A percentile compares a stretch with the other conserved stretches of the same genome.
phyloP scores from a whole-genome alignment of 1,140 invertebrate species.

The Drosophila ficusphila region DNA sequence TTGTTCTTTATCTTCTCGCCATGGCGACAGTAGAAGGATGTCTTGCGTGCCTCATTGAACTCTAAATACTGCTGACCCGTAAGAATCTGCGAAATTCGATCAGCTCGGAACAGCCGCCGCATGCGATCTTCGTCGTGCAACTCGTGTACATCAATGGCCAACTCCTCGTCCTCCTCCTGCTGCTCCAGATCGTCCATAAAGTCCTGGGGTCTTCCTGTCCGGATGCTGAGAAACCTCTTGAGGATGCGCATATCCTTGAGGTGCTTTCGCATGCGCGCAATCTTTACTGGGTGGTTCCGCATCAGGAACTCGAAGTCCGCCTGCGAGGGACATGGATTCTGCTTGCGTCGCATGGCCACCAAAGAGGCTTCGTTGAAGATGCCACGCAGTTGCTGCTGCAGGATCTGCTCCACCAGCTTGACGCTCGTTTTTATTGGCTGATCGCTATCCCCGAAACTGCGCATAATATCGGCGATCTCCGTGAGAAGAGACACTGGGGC shows the following conservation, averaged over 20 bases:
- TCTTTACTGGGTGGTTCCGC: constrained; percentile 79
- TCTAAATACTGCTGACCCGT: constrained; percentile 79
- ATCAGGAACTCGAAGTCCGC: constrained; percentile 83
- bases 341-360: constrained; percentile 77
- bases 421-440: constrained; percentile 72
- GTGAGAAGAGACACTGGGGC: constrained; percentile 72
- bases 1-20: constrained; percentile 83
- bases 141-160: constrained; percentile 73
- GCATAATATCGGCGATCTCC: constrained; percentile 83
- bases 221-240: constrained; percentile 73
- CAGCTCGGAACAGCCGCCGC: constrained; percentile 76
- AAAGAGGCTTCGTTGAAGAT: constrained; percentile 82
- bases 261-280: constrained; percentile 81
- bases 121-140: constrained; percentile 81
- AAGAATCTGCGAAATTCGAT: constrained; percentile 81
- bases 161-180: constrained; percentile 79
- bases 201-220: constrained; percentile 66
- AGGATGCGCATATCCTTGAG: constrained; percentile 79
- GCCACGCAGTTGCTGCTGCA: constrained; percentile 79
- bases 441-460: constrained; percentile 80
- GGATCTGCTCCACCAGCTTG: constrained; percentile 79
- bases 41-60: constrained; percentile 80
- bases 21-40: constrained; percentile 80
- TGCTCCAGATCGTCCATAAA: constrained; percentile 75
- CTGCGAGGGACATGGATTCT: constrained; percentile 74